Base-by-base conservation (phyloP, 2,888 invertebrate genomes). In the Drosophila neonasuta region DNA sequence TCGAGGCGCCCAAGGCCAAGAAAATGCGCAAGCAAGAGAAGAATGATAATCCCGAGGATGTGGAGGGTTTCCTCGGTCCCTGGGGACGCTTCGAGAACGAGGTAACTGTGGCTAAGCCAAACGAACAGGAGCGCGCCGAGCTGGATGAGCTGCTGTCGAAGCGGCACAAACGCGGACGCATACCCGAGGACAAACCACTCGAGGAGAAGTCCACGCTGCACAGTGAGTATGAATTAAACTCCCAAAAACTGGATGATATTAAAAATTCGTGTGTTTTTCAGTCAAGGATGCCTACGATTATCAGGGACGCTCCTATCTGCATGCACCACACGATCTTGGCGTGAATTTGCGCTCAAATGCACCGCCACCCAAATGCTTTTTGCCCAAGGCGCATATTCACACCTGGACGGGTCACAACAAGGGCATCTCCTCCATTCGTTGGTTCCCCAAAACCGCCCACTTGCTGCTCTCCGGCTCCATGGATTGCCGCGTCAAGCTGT, bases 331-430 rank as follows among this genome's bases (percentile, higher is more conserved):
- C 88, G 97, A 97, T 92, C 95, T 97, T 69, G 97, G 97, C 17
- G 95, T 97, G 39, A 97, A 97, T 91, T 92, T 98, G 65, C 94
- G 95, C 61, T 95, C 97, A 3, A 95, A 95, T 77, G 94, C 95
- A 2, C 97, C 97, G 17, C 99, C 99, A 0, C 96, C 97, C 66
- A 96, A 96, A 88, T 99, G 99, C 90, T 99, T 98, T 91, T 91
- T 99, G 60, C 99, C 99, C 5, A 99, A 99, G 93, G 94, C 97
- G 1, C 96, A 97, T 88, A 95, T 99, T 71, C 97, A 97, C 91
- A 97, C 97, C 0, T 99, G 98, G 98, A 94, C 96, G 74, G 99
- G 99, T 0, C 99, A 99, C 92, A 96, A 96, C 20, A 99, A 99
- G 91, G 98, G 98, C 49, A 95, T 99, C 83, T 96, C 99, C 0